These are phyloP conservation scores for Pyrocoelia pectoralis DNA, from an alignment of 2,888 invertebrate genomes.

Conservation along the genomic window DNA sequence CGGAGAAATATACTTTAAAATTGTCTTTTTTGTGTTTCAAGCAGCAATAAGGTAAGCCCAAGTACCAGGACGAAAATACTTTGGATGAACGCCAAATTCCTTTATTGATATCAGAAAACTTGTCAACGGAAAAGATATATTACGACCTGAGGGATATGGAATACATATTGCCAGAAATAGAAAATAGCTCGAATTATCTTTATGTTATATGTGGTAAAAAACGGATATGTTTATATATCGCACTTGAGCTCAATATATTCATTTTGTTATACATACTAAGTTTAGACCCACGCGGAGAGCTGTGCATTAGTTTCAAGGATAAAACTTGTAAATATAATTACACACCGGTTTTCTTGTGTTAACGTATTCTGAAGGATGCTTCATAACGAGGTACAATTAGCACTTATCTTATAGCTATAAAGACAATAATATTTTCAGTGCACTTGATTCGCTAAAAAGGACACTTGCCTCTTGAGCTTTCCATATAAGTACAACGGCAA, in stretches of 20 bases:
- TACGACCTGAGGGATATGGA: not conserved
- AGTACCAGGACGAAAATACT: slow-evolving; percentile 1
- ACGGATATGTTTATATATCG: too few relatives aligned
- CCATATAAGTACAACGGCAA: not conserved
- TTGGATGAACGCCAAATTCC: not conserved
- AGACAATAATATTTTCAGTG: not conserved
- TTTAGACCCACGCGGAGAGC: too few relatives aligned
- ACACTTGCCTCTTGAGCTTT: not conserved
- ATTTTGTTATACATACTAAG: too few relatives aligned
- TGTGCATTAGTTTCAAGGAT: too few relatives aligned
- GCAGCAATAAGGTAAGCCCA: not conserved
- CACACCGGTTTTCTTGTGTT: not conserved
- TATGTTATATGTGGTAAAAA: too few relatives aligned
- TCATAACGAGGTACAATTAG: not conserved
- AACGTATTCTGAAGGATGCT: not conserved
- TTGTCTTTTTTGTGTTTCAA: not conserved
- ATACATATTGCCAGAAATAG: not conserved
- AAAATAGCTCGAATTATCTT: not conserved
- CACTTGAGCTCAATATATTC: too few relatives aligned
- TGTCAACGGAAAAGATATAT: not conserved
- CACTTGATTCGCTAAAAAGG: not conserved
- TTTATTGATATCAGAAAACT: not conserved
- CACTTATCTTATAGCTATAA: not conserved
- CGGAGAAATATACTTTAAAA: not conserved
- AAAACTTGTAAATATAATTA: not conserved